Base-by-base conservation (phyloP, 2,888 invertebrate genomes). In the Stenolophus ochropezus region DNA sequence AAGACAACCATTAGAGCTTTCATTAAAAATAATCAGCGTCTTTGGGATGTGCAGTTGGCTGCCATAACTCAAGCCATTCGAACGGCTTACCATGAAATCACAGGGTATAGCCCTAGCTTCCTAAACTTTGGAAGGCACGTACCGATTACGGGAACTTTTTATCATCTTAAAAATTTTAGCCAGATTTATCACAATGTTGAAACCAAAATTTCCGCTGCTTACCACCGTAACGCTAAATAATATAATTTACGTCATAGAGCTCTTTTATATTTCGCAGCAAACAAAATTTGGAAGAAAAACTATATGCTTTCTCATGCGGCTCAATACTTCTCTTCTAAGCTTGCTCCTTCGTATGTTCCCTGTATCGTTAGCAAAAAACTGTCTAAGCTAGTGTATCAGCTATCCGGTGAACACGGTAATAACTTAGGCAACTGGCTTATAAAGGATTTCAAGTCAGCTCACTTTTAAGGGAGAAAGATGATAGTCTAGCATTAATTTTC, bases 21-120 rank as follows among this genome's bases (percentile, higher is more conserved):
- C 61, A 33, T 84, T 4, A 20, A 11, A 3, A 58, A 80, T 6
- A 27, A 83, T 6, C 83, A 84, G 33, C 16, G 61, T 4, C 20
- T 71, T 4, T 85, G 84, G 86, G 86, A 86, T 21, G 61, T 58
- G 11, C 65, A 85, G 42, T 58, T 86, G 4, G 78, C 82, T 5
- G 47, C 84, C 4, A 83, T 84, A 3, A 83, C 80, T 0, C 84
- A 83, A 33, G 85, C 86, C 0, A 81, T 86, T 1, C 18, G 84
- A 16, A 86, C 84, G 6, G 82, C 85, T 1, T 56, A 83, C 0
- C 86, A 86, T 51, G 83, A 83, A 20, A 75, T 83, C 0, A 85
- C 84, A 8, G 82, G 83, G 1, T 73, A 81, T 20, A 83, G 83
- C 1, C 85, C 85, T 1, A 83, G 83, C 33, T 84, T 79, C 65